Evolutionary conservation across 2,797 vertebrate species (phyloP).

Genomic region (Aratinga solstitialis): DNA sequence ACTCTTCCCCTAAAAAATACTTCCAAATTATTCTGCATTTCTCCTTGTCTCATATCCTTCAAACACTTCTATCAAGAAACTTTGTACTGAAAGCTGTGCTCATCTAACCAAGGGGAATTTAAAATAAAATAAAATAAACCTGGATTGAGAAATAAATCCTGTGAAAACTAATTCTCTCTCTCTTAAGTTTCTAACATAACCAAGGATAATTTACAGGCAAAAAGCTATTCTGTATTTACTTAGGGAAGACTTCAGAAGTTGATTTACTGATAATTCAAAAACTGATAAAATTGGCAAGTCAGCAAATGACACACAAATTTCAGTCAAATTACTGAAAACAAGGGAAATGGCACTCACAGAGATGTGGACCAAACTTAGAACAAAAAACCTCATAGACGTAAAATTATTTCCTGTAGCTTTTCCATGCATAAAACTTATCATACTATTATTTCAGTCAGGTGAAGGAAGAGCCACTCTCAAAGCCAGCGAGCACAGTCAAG

Average conservation of each 20-base stretch:
- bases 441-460: fast-evolving
- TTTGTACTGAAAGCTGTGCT: background rate
- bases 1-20: background rate
- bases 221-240: background rate
- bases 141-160: background rate
- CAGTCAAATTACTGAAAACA: background rate
- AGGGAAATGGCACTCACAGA: background rate
- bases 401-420: background rate
- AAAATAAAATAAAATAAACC: background rate
- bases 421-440: background rate
- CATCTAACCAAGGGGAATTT: background rate
- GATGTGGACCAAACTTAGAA: background rate
- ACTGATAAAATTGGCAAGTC: background rate
- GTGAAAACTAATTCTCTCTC: background rate
- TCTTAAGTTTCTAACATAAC: background rate
- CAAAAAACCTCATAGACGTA: background rate
- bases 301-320: background rate
- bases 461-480: background rate
- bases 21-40: background rate
- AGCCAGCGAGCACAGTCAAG: background rate
- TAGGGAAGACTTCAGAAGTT: background rate
- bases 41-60: background rate
- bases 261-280: background rate
- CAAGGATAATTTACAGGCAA: background rate
- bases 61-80: background rate